These are phyloP conservation scores for Bellardia bayeri DNA, from an alignment of 2,888 invertebrate species.

Conservation along the genomic window DNA sequence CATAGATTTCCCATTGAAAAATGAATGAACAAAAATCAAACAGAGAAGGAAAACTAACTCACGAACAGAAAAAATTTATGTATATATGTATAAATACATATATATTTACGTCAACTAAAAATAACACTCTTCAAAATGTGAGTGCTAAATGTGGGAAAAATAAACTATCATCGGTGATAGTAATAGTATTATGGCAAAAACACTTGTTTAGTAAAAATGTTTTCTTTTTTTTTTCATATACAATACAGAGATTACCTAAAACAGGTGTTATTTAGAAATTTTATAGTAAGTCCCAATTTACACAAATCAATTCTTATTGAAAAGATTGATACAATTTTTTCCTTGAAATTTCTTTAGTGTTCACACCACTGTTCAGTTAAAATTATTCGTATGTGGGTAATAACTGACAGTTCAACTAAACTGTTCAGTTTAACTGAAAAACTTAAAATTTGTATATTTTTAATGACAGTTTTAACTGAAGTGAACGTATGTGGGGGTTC, in stretches of 20 bases:
- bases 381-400: too few relatives aligned
- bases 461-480: too few relatives aligned
- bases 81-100: not conserved
- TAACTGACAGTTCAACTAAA: too few relatives aligned
- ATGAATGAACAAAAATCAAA: slow-evolving; percentile 48
- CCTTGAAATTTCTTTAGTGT: too few relatives aligned
- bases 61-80: not conserved
- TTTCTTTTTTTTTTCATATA: not conserved
- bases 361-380: too few relatives aligned
- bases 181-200: slow-evolving; percentile 61
- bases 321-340: too few relatives aligned
- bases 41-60: not conserved
- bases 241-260: not conserved
- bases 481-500: too few relatives aligned
- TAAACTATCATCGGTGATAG: slow-evolving; percentile 61
- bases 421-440: too few relatives aligned
- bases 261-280: not conserved
- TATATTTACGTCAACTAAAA: slow-evolving; percentile 19
- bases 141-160: slow-evolving; percentile 63
- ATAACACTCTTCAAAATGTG: slow-evolving; percentile 56
- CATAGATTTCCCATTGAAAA: slow-evolving; percentile 63
- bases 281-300: too few relatives aligned
- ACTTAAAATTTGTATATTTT: too few relatives aligned
- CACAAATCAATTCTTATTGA: too few relatives aligned
- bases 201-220: slow-evolving; percentile 61